phyloP scores from a whole-genome alignment of 2,888 invertebrate genomes.

The Nephrocerus scutellatus region DNA sequence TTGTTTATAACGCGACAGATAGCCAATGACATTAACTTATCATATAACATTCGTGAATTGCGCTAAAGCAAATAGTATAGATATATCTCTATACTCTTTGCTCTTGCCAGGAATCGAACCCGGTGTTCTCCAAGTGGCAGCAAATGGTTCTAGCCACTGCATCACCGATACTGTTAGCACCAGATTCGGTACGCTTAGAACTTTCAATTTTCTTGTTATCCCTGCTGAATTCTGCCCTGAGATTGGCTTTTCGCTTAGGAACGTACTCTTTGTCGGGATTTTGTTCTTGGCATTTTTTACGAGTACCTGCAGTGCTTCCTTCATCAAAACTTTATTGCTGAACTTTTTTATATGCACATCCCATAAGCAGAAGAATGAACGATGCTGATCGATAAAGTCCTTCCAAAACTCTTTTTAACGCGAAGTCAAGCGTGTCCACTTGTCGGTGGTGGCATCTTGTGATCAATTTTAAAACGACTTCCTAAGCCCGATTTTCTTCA shows the following conservation, averaged over 20 bases:
- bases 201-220: slow-evolving; percentile 4
- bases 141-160: too few species aligned
- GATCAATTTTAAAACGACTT: too few species aligned
- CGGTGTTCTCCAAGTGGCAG: too few species aligned
- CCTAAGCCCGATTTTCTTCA: too few species aligned
- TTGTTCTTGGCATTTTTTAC: slow-evolving; percentile 2
- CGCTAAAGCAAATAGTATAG: too few species aligned
- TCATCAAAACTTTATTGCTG: slow-evolving; percentile 1
- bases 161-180: neutral
- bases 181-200: slow-evolving; percentile 1
- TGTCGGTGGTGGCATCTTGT: too few species aligned
- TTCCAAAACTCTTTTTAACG: slow-evolving; percentile 7
- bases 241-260: slow-evolving; percentile 2
- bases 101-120: too few species aligned
- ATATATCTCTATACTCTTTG: too few species aligned
- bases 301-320: slow-evolving; percentile 4
- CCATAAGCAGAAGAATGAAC: slow-evolving; percentile 4
- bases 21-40: too few species aligned
- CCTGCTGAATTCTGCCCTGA: slow-evolving; percentile 2
- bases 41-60: too few species aligned
- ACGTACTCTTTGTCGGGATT: slow-evolving; percentile 3
- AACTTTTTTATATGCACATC: neutral
- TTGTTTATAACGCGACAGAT: too few species aligned
- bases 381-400: slow-evolving; percentile 1
- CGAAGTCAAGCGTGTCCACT: too few species aligned